Percentiles rank a stretch among this genome's conserved stretches.
Evolutionary conservation across 2,888 invertebrate species (phyloP).

Genomic region (Cosmia pyralina): DNA sequence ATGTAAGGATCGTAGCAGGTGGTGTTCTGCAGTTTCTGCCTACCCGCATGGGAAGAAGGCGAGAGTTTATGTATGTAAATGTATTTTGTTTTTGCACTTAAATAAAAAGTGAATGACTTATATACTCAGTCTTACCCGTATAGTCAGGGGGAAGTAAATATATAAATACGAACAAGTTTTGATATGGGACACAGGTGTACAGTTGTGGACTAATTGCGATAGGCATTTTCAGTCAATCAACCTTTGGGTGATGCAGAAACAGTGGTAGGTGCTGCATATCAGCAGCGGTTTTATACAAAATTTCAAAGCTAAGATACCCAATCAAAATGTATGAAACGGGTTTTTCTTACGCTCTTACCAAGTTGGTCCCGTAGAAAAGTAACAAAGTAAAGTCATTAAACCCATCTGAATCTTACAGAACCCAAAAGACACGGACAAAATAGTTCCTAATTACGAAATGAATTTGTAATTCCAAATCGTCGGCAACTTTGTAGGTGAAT

Average conservation of each 20-base stretch:
- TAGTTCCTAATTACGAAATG: constrained; percentile 17
- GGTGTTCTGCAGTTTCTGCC: no score
- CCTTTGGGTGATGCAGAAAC: neutral
- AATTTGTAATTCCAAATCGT: constrained; percentile 21
- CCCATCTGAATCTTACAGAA: neutral
- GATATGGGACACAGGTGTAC: neutral
- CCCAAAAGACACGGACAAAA: neutral
- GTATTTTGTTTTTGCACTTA: accelerated
- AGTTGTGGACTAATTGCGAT: neutral
- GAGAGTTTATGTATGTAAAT: no score
- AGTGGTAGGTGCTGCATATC: neutral
- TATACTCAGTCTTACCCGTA: no score
- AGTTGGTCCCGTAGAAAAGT: neutral
- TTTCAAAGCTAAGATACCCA: neutral
- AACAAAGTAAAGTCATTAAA: neutral
- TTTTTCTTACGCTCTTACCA: neutral
- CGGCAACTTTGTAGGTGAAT: constrained; percentile 12
- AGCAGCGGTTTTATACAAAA: neutral
- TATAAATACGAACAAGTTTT: neutral
- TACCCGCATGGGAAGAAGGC: no score
- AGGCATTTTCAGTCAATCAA: neutral
- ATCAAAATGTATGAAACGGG: neutral
- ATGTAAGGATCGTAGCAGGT: no score
- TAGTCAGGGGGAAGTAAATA: neutral
- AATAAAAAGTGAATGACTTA: neutral